Conservation (phyloP, 1,140 invertebrate species). For the Pogonomyrmex californicus region DNA sequence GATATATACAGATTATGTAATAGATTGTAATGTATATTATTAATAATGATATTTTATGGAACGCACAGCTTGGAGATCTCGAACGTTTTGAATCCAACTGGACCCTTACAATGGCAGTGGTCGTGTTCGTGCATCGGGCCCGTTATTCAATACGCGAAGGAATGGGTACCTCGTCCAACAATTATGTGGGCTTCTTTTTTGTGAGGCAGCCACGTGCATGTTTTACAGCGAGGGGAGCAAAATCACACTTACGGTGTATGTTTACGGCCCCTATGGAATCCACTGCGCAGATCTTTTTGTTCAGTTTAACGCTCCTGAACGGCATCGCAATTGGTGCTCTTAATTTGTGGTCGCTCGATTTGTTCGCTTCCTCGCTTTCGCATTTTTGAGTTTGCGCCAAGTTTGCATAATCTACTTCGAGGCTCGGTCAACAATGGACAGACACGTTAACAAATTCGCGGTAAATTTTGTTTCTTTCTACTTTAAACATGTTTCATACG, state of each 20-base stretch:
- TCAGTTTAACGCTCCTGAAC: conserved; percentile 12
- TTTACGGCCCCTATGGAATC: conserved; percentile 40
- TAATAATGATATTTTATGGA: not conserved
- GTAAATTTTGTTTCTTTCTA: not conserved
- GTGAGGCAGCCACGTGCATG: conserved; percentile 50
- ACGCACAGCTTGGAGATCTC: not conserved
- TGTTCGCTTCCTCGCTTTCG: not conserved
- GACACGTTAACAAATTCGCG: not conserved
- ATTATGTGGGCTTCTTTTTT: conserved; percentile 70
- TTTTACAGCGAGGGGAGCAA: conserved; percentile 54
- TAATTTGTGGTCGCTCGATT: conserved; percentile 38
- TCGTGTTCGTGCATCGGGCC: not conserved
- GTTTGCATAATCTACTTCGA: not conserved
- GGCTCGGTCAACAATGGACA: not conserved
- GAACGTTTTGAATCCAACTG: not conserved
- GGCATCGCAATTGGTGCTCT: conserved; percentile 11
- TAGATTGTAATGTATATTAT: conserved; percentile 15
- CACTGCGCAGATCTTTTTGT: conserved; percentile 30
- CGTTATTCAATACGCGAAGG: conserved; percentile 41
- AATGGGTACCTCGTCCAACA: conserved; percentile 58
- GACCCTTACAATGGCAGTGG: not conserved
- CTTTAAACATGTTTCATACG: not conserved
- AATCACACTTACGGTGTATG: conserved; percentile 65
- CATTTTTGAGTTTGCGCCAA: not conserved
- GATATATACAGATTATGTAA: not conserved